Conservation (phyloP, 2,797 vertebrate genomes). For the Hozukius guyotensis region DNA sequence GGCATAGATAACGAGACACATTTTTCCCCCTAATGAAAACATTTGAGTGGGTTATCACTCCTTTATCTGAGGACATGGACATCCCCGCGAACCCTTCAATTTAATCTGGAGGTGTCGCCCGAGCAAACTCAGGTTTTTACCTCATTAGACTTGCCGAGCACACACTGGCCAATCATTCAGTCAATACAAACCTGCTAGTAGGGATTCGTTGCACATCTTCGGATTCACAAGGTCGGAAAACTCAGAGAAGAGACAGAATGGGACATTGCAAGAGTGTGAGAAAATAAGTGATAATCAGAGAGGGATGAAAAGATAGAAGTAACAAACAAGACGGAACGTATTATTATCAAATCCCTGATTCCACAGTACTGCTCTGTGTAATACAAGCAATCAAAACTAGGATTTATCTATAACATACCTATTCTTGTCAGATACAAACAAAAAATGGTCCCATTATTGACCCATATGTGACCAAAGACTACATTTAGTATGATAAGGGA, state of each 20-base stretch:
- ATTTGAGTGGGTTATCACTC: conserved; percentile 41
- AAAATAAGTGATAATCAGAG: conserved; percentile 4
- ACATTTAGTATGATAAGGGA: neutral
- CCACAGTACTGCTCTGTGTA: neutral
- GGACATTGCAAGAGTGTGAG: neutral
- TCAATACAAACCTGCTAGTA: conserved; percentile 47
- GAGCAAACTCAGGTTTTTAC: conserved; percentile 23
- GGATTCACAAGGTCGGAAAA: conserved; percentile 29
- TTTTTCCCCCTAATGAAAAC: conserved; percentile 52
- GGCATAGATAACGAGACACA: conserved; percentile 35
- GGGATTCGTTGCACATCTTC: conserved; percentile 47
- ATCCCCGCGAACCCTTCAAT: conserved; percentile 38
- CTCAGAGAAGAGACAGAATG: conserved; percentile 7
- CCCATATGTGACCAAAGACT: neutral
- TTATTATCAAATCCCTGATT: neutral
- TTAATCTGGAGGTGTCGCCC: conserved; percentile 30
- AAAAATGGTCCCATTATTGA: neutral
- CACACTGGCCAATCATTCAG: conserved; percentile 47
- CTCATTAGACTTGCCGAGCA: conserved; percentile 51
- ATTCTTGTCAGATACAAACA: neutral
- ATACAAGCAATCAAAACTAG: neutral
- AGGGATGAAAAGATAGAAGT: neutral
- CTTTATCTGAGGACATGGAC: conserved; percentile 40
- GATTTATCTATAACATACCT: neutral
- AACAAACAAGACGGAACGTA: neutral